Percentiles rank a stretch among this genome's conserved stretches.
Evolutionary conservation across 2,113 vertebrate genomes (phyloP).

Genomic region (Lota lota): DNA sequence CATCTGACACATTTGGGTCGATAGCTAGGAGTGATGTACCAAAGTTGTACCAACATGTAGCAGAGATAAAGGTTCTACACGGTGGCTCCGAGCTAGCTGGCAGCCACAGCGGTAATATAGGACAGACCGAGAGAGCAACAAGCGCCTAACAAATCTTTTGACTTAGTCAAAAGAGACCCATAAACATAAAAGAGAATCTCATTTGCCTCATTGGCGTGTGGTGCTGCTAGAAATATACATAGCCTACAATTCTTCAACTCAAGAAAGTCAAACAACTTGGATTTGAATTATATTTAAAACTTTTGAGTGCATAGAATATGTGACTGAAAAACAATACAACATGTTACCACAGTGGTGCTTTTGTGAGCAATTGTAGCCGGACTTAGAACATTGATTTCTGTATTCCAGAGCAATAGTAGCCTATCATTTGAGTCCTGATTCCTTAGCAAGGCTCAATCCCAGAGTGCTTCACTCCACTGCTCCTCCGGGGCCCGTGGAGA

Average conservation of each 20-base stretch:
- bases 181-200: too few relatives aligned
- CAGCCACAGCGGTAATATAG: slow-evolving; percentile 28
- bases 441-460: slow-evolving; percentile 37
- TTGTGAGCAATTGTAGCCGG: slow-evolving; percentile 1
- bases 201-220: too few relatives aligned
- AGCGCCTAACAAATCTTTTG: slow-evolving; percentile 3
- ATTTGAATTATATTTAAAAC: too few relatives aligned
- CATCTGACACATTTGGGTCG: slow-evolving; percentile 37
- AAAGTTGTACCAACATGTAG: slow-evolving; percentile 36
- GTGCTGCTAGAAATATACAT: too few relatives aligned
- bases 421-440: slow-evolving; percentile 24
- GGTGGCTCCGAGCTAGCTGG: slow-evolving; percentile 29
- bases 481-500: slow-evolving; percentile 42
- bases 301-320: neutral
- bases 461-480: slow-evolving; percentile 19
- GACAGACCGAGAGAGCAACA: slow-evolving; percentile 32
- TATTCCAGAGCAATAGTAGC: neutral
- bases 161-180: neutral
- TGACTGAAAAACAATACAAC: neutral
- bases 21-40: slow-evolving; percentile 33
- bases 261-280: too few relatives aligned
- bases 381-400: slow-evolving; percentile 21
- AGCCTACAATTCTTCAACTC: too few relatives aligned
- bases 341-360: neutral
- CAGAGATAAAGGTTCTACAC: slow-evolving; percentile 30